These are phyloP conservation scores for Venturia canescens DNA, from an alignment of 1,140 invertebrate species.

Conservation along the genomic window DNA sequence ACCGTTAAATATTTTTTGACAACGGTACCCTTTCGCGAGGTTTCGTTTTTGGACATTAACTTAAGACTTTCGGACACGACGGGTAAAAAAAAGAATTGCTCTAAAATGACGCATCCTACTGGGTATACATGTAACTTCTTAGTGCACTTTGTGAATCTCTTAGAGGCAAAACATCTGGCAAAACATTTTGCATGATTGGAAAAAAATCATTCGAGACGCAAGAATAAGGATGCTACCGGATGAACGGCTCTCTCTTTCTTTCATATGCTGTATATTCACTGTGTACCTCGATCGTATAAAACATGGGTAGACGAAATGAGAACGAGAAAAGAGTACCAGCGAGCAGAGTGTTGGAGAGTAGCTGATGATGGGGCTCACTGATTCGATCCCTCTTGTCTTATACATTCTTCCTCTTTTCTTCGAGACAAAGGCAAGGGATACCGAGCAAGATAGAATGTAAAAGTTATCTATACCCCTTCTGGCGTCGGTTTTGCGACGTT, in stretches of 20 bases:
- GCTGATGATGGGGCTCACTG: conserved; percentile 28
- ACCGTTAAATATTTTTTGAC: too few species aligned
- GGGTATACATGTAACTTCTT: too few species aligned
- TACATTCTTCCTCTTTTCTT: conserved; percentile 43
- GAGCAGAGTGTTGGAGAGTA: conserved; percentile 23
- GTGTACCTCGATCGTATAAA: not conserved
- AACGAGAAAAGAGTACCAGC: conserved; percentile 18
- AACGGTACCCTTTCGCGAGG: too few species aligned
- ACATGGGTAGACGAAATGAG: not conserved
- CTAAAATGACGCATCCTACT: too few species aligned
- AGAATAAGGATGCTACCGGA: too few species aligned
- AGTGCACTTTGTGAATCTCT: too few species aligned
- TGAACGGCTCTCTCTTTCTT: conserved; percentile 1
- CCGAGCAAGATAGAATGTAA: conserved; percentile 24
- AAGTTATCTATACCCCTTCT: conserved; percentile 14
- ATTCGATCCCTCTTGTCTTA: conserved; percentile 26
- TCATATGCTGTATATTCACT: conserved; percentile 10
- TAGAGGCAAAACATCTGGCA: not conserved
- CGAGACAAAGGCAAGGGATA: conserved; percentile 6
- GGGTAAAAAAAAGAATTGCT: too few species aligned
- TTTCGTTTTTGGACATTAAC: too few species aligned
- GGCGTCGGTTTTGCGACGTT: conserved; percentile 51
- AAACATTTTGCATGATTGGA: not conserved
- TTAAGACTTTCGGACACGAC: too few species aligned
- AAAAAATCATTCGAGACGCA: not conserved